A percentile compares a stretch with the other conserved stretches of the same genome.
These are phyloP conservation scores for Ricordea florida DNA, from an alignment of 92 coral and sea anemone genomes.

Conservation along the genomic window DNA sequence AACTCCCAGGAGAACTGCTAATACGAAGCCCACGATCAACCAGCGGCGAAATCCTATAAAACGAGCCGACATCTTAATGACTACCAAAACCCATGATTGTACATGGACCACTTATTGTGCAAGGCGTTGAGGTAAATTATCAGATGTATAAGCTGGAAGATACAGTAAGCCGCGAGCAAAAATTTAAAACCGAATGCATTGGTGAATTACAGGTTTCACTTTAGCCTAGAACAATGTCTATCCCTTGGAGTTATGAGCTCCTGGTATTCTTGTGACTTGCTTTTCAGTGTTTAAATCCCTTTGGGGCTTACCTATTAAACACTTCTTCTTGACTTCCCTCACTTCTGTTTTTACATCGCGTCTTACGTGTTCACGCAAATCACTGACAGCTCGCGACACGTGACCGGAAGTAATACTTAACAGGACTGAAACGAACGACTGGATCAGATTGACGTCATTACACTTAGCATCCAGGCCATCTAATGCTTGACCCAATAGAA, in stretches of 20 bases:
- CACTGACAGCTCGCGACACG: constrained; percentile 69
- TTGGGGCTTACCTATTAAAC: constrained; percentile 84
- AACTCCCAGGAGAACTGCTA: constrained; percentile 56
- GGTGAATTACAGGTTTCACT: no score
- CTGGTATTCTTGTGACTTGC: no score
- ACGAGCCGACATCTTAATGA: neutral
- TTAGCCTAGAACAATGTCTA: no score
- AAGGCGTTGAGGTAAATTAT: neutral
- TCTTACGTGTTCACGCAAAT: constrained; percentile 76
- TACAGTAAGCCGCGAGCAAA: no score
- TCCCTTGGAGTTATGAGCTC: no score
- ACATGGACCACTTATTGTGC: no score
- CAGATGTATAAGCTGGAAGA: neutral
- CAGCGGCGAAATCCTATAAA: constrained; percentile 68
- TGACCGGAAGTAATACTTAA: constrained; percentile 79
- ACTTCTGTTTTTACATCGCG: constrained; percentile 83
- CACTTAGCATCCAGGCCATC: constrained; percentile 61
- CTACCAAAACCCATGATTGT: no score
- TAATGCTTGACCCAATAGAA: constrained; percentile 89
- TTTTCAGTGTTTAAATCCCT: neutral
- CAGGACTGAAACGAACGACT: constrained; percentile 89
- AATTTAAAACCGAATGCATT: no score
- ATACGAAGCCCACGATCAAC: constrained; percentile 47
- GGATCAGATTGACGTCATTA: constrained; percentile 60
- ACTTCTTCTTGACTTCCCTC: constrained; percentile 60